Conservation (phyloP, 2,113 vertebrate species). For the Festucalex cinctus region DNA sequence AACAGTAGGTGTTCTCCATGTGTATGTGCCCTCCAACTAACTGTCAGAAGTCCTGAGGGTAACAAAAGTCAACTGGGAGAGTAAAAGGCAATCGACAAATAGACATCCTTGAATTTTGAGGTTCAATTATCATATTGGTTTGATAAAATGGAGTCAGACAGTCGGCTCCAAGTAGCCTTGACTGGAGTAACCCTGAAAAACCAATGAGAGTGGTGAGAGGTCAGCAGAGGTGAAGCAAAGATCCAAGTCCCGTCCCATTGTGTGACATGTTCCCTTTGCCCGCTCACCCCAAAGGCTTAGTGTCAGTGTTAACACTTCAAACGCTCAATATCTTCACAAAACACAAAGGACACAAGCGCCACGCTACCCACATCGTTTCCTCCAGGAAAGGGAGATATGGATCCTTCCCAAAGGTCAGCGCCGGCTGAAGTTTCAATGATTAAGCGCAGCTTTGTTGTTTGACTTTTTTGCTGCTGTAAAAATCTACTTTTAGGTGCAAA, state of each 20-base stretch:
- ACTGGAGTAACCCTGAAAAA: slow-evolving; percentile 67
- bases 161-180: slow-evolving; percentile 57
- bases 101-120: neutral
- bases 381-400: slow-evolving; percentile 72
- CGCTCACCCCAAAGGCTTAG: slow-evolving; percentile 73
- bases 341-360: slow-evolving; percentile 76
- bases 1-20: too few species aligned
- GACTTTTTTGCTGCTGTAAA: slow-evolving; percentile 63
- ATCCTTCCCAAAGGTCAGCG: slow-evolving; percentile 75
- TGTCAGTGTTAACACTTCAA: slow-evolving; percentile 80
- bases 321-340: slow-evolving; percentile 78
- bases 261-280: slow-evolving; percentile 72
- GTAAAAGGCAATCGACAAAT: neutral
- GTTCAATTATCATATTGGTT: slow-evolving; percentile 21
- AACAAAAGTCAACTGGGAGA: too few species aligned
- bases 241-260: slow-evolving; percentile 76
- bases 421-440: slow-evolving; percentile 74
- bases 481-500: slow-evolving; percentile 65
- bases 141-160: slow-evolving; percentile 72
- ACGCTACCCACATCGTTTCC: slow-evolving; percentile 73
- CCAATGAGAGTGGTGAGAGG: slow-evolving; percentile 72
- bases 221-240: slow-evolving; percentile 69
- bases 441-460: slow-evolving; percentile 72
- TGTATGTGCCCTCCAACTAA: too few species aligned
- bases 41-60: too few species aligned